Evolutionary conservation across 2,888 invertebrate genomes (phyloP), one percentile per base, ranked within the genome.

Genomic region (Venustoraphidia nigricollis): DNA sequence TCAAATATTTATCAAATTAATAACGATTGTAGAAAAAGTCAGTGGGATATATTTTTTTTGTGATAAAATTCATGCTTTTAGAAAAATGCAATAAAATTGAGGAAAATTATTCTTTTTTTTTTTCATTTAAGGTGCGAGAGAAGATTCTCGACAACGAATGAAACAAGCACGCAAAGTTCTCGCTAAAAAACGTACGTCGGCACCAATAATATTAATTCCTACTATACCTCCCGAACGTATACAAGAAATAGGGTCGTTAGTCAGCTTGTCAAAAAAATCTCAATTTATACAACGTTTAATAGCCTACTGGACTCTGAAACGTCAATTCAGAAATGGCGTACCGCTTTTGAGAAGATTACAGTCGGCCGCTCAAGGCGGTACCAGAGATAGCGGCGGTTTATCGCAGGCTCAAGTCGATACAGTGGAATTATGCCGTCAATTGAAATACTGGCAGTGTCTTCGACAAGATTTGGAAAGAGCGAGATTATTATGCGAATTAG

Each of bases 281-380:
- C 83, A 86, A 56, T 85, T 97, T 58, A 82, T 96, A 58, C 87
- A 88, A 61, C 75, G 92, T 3, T 71, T 98, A 10, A 81, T 96
- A 48, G 89, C 93, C 1, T 98, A 96, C 62, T 98, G 98, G 98
- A 96, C 93, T 4, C 69, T 97, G 41, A 98, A 98, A 66, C 70
- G 98, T 2, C 92, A 94, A 62, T 86, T 87, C 53, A 71, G 97
- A 45, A 95, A 96, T 61, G 98, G 98, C 0, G 96, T 96, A 9
- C 97, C 98, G 0, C 71, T 98, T 50, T 66, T 98, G 50, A 68
- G 96, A 41, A 70, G 96, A 8, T 68, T 93, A 34, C 92, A 92
- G 59, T 47, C 47, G 10, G 81, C 79, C 53, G 61, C 65, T 9
- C 66, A 66, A 55, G 65, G 65, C 39, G 59, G 59, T 36, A n/a